Evolutionary conservation across 2,888 invertebrate species (phyloP), one percentile per base, ranked within the genome.

Genomic region (Caenorhabditis becei): DNA sequence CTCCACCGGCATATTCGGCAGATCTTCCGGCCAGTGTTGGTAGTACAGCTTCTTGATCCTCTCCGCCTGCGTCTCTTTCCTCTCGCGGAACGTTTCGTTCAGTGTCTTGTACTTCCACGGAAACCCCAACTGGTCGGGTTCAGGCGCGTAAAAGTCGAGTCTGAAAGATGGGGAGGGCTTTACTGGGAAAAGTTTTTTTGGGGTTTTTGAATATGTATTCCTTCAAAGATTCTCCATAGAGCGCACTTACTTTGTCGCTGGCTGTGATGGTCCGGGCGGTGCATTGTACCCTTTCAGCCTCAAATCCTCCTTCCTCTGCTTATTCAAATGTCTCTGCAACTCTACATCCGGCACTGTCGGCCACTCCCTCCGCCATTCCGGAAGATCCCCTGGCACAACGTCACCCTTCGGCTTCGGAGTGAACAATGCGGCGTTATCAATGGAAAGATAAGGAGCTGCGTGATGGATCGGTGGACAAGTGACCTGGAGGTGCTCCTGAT

Each of bases 291-390:
- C 79, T 47, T 62, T 32, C 16, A 26, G 11, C 14, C 44, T 62
- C 54, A 75, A 16, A 20, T 79, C 71, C 28, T 79, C 70, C 32
- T 70, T 70, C 53, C 62, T n/a, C 28, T 77, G 37, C 41, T 62
- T 61, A 28, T 71, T 79, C 69, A 89, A 41, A 53, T 88, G 86
- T 41, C 75, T 28, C 69, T 86, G 81, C 32, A 88, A 49, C 41
- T 82, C 80, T 14, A 80, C 77, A 63, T 88, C 85, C 7, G 88
- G 88, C 1, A 81, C 72, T 7, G 62, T 67, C 24, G 86, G 85
- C 86, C 86, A 88, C 35, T 84, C 77, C 8, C 85, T 69, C 18
- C 84, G 65, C 88, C 88, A 86, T 11, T 83, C 78, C 1, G 86
- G 86, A 11, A 85, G 32, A 1, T 53, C 58, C 18, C 62, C 66